phyloP scores from a whole-genome alignment of 2,113 vertebrate species.

The Lepisosteus oculatus region DNA sequence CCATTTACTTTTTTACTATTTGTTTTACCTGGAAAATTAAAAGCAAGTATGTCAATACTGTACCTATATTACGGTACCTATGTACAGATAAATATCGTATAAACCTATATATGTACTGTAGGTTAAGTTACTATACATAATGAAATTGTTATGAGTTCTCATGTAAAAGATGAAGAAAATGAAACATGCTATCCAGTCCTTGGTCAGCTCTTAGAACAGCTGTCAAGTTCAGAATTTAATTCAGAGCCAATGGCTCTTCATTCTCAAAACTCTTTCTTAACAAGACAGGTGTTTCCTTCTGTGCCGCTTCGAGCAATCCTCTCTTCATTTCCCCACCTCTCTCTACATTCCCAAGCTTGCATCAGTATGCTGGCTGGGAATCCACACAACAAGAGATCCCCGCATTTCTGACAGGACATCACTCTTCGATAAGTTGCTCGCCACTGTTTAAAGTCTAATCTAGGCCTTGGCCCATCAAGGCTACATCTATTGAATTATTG shows the following conservation, averaged over 20 bases:
- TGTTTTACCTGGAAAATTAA: too few species aligned
- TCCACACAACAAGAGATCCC: constrained; percentile 79
- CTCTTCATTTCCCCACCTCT: constrained; percentile 51
- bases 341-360: constrained; percentile 65
- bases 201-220: too few species aligned
- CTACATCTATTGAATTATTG: constrained; percentile 80
- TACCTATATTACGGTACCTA: too few species aligned
- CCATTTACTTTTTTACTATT: too few species aligned
- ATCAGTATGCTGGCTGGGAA: constrained; percentile 56
- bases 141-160: too few species aligned
- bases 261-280: constrained; percentile 31
- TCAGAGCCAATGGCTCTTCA: too few species aligned
- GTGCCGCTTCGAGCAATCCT: constrained; percentile 61
- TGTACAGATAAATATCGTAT: too few species aligned
- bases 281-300: constrained; percentile 61
- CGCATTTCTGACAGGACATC: constrained; percentile 68
- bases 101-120: too few species aligned
- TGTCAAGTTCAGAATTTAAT: background rate
- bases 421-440: constrained; percentile 72
- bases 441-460: constrained; percentile 71
- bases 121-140: too few species aligned
- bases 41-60: too few species aligned
- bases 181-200: too few species aligned
- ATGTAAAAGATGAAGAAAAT: too few species aligned
- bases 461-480: constrained; percentile 72